phyloP scores from a whole-genome alignment of 2,113 vertebrate genomes.

The Callaeas wilsoni region DNA sequence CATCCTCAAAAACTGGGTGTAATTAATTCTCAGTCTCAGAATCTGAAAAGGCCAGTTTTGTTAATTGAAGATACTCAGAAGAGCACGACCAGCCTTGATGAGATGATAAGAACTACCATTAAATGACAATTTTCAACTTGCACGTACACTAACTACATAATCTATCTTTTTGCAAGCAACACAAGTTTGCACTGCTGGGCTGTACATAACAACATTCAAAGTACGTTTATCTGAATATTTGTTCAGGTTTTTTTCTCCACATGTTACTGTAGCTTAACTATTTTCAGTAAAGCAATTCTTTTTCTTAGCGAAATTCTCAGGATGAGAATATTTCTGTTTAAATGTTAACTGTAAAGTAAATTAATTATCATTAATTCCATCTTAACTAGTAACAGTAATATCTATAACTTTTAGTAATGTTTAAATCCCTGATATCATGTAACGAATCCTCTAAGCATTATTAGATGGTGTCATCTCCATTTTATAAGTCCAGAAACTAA shows the following conservation, averaged over 20 bases:
- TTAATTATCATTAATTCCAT: not conserved
- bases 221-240: not conserved
- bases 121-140: not conserved
- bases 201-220: not conserved
- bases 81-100: not conserved
- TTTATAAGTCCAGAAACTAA: not conserved
- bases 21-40: constrained; percentile 23
- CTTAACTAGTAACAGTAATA: not conserved
- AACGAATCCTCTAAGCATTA: not conserved
- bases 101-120: not conserved
- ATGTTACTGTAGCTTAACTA: not conserved
- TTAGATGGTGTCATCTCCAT: not conserved
- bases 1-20: not conserved
- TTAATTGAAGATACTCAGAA: constrained; percentile 23
- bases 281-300: not conserved
- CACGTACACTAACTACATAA: not conserved
- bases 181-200: not conserved
- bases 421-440: not conserved
- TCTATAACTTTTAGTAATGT: not conserved
- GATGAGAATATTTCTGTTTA: not conserved
- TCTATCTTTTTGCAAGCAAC: not conserved
- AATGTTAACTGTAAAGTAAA: not conserved
- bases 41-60: not conserved
- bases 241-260: not conserved
- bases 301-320: not conserved